A percentile compares a stretch with the other conserved stretches of the same genome.
Evolutionary conservation across 2,888 invertebrate genomes (phyloP).

Genomic region (Syritta pipiens): DNA sequence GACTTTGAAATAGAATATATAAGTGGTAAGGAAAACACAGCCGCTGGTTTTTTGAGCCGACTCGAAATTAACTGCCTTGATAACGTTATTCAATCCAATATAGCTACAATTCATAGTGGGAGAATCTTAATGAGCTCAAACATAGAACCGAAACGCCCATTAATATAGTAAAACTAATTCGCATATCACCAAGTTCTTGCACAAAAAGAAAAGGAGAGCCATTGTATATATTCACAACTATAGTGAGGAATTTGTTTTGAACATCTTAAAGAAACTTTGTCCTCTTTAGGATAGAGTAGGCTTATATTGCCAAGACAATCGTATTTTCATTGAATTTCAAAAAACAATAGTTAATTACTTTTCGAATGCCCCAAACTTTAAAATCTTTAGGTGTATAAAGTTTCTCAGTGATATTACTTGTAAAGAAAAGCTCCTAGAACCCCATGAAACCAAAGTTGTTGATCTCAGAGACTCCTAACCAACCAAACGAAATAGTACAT

Average conservation of each 20-base stretch:
- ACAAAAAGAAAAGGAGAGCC: not conserved
- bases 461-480: not conserved
- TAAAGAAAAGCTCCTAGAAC: slow-evolving; percentile 14
- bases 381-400: too few species aligned
- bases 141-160: not conserved
- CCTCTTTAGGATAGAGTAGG: too few species aligned
- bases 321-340: too few species aligned
- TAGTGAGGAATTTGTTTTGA: too few species aligned
- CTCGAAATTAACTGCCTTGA: not conserved
- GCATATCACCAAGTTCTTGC: not conserved
- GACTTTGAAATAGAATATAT: not conserved
- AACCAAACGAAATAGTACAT: slow-evolving; percentile 3
- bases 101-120: not conserved
- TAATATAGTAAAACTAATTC: not conserved
- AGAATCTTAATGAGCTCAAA: too few species aligned
- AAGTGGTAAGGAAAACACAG: not conserved
- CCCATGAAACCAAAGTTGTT: slow-evolving; percentile 6
- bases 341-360: too few species aligned
- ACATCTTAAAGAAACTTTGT: too few species aligned
- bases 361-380: too few species aligned
- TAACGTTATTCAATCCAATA: not conserved
- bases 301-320: too few species aligned
- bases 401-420: slow-evolving; percentile 9
- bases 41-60: not conserved
- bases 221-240: too few species aligned